phyloP scores from a whole-genome alignment of 1,140 invertebrate species.

The Ceratina australensis region DNA sequence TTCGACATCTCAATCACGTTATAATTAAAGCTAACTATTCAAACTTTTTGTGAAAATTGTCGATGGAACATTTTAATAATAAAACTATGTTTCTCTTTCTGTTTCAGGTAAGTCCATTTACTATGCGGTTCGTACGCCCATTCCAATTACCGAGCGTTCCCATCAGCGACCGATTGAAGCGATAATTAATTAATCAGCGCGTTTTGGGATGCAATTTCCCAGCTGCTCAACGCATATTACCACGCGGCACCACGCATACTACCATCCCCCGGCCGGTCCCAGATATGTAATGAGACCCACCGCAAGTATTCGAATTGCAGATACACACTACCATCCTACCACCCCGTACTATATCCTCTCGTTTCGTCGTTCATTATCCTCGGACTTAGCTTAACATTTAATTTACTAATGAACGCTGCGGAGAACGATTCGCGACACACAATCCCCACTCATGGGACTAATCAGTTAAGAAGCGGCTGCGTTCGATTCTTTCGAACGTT shows the following conservation, averaged over 20 bases:
- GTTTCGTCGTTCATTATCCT: constrained; percentile 42
- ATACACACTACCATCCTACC: not conserved
- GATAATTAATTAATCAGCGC: constrained; percentile 61
- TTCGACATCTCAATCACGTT: too few relatives aligned
- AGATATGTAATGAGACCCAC: constrained; percentile 39
- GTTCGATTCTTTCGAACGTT: not conserved
- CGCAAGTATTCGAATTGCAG: constrained; percentile 54
- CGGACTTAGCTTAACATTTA: constrained; percentile 48
- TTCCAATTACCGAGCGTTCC: constrained; percentile 47
- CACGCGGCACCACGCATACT: constrained; percentile 20
- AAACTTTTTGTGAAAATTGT: too few relatives aligned
- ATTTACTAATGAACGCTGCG: constrained; percentile 61
- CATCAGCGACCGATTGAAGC: constrained; percentile 47
- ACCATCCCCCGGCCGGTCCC: constrained; percentile 3
- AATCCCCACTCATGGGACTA: constrained; percentile 19
- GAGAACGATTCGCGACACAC: constrained; percentile 6
- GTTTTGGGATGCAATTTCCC: constrained; percentile 61
- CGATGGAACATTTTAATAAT: not conserved
- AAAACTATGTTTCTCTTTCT: constrained; percentile 2
- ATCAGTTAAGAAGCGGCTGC: constrained; percentile 15
- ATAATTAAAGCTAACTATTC: too few relatives aligned
- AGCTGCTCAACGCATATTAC: constrained; percentile 49
- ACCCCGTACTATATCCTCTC: constrained; percentile 1
- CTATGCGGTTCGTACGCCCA: not conserved
- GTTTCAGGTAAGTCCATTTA: constrained; percentile 57